Evolutionary conservation across 2,888 invertebrate genomes (phyloP).

Genomic region (Willowsia nigromaculata): DNA sequence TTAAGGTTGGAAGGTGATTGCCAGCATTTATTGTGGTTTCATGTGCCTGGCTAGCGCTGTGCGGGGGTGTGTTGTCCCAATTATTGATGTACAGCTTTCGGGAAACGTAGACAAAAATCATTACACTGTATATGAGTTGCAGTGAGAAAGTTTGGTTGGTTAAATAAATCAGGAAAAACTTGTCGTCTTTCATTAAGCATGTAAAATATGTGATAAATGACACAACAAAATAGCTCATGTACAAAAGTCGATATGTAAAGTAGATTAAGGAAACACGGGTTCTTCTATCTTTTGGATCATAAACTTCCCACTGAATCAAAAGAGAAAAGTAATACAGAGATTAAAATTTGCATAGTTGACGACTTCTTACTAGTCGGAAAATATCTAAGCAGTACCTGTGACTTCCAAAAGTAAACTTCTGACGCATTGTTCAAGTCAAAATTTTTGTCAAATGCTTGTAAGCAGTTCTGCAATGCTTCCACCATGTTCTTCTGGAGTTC

Average conservation of each 20-base stretch:
- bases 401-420: slow-evolving; percentile 70
- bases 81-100: too few relatives aligned
- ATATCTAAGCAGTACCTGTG: too few relatives aligned
- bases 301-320: slow-evolving; percentile 60
- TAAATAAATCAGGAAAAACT: slow-evolving; percentile 61
- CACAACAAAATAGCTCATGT: background rate
- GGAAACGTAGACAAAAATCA: slow-evolving; percentile 53
- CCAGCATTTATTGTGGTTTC: background rate
- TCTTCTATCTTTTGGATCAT: slow-evolving; percentile 44
- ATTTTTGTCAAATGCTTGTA: too few relatives aligned
- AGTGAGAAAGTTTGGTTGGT: slow-evolving; percentile 60
- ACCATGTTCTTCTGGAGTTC: background rate
- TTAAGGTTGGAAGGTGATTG: background rate
- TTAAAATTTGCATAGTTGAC: too few relatives aligned
- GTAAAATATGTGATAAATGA: background rate
- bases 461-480: background rate
- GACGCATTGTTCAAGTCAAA: slow-evolving; percentile 55
- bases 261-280: background rate
- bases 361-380: too few relatives aligned
- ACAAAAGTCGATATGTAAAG: background rate
- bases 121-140: slow-evolving; percentile 56
- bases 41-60: too few relatives aligned
- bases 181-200: background rate
- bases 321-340: background rate
- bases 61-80: too few relatives aligned